Evolutionary conservation across 2,797 vertebrate genomes (phyloP), one percentile per base, ranked within the genome.

Genomic region (Tenualosa thibaudeaui): DNA sequence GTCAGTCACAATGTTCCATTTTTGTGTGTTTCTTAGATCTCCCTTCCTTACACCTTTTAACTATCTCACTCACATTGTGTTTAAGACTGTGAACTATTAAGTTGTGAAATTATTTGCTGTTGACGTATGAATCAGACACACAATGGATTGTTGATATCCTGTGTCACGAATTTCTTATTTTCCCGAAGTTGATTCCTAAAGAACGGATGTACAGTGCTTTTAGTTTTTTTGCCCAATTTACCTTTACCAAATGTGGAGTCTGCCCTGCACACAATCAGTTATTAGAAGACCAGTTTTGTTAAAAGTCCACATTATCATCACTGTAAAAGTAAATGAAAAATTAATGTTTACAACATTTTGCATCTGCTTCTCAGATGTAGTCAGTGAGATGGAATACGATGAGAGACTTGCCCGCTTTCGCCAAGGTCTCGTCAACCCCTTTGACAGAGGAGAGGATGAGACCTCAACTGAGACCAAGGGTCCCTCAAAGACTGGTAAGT

Each of bases 371-470:
- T 56, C 5, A 96, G 95, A 94, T 95, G 93, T 94, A 94, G 94
- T 91, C 87, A 81, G 86, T 94, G 94, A 96, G 91, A 99, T 99
- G 98, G 98, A 97, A 90, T 97, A 97, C 86, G 96, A 97, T 65
- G 96, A 98, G 93, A 97, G 92, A 95, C 93, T 98, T 89, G 96
- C 97, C 88, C 95, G 95, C 84, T 99, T 99, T 91, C 97, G 98
- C 84, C 97, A 98, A 94, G 96, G 95, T 87, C 98, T 97, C 88
- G 96, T 98, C 92, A 99, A 99, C 93, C 98, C 98, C 8, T 99
- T 99, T 91, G 94, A 99, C 92, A 97, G 97, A 88, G 92, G 92
- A 85, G 95, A 95, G 68, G 95, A 94, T 84, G 91, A 91, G 93
- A 87, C 89, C 51, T 85, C 86, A 0, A 89, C 93, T 82, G 94